Evolutionary conservation across 2,113 vertebrate species (phyloP), one percentile per base, ranked within the genome.

Genomic region (Nymphicus hollandicus): DNA sequence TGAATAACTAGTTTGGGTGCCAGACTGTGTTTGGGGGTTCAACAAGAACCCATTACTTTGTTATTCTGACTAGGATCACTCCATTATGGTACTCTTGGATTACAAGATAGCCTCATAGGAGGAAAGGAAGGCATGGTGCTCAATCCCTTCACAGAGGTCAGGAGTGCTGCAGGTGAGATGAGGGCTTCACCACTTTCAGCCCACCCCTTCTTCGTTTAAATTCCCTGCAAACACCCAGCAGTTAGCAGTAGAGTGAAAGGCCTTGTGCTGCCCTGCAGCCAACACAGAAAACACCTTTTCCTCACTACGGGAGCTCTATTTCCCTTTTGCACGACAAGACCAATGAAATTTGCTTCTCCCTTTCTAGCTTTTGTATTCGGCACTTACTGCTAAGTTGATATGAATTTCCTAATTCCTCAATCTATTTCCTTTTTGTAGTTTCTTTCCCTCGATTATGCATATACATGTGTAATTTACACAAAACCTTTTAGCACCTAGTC

Each of bases 51-150:
- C 25, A 22, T 35, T 63, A 41, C 15, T 77, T 87, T 60, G 80
- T n/a, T 27, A 68, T 24, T 18, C 41, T 65, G 39, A 17, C 37
- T 27, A 64, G 24, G 9, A 81, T 58, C 0, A 0, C 35, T 72
- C 25, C 49, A 33, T n/a, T 37, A 17, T 43, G 27, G 14, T 71
- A 46, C 20, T 78, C 31, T 17, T 41, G 65, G 37, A 47, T 35
- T 37, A 81, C 8, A 50, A 49, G 16, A 35, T 10, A 77, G 17
- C 39, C 44, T 74, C 44, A 43, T 7, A 43, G 27, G 49, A 80
- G 20, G 22, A 82, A 58, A 53, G 46, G 19, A 47, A 53, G 15
- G 23, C 11, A 53, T 15, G 31, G 11, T 27, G n/a, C 7, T 60
- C 23, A 73, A 47, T 39, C 35, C 14, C 27, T 53, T 47, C 58